These are phyloP conservation scores for Rhizomys pruinosus DNA, from an alignment of 2,113 vertebrate genomes.

Conservation along the genomic window DNA sequence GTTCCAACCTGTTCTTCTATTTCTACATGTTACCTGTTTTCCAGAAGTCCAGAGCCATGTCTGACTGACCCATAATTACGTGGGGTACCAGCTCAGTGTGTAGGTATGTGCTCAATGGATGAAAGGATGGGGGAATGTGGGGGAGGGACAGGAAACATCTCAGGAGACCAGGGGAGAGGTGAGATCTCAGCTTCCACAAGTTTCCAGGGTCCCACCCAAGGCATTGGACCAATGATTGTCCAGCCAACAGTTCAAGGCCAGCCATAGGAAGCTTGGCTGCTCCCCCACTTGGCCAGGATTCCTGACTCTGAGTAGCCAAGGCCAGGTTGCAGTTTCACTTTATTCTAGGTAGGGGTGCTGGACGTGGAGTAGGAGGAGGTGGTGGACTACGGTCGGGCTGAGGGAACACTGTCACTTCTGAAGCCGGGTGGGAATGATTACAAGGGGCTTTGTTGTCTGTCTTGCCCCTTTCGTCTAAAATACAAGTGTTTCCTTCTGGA, in stretches of 20 bases:
- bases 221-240: background rate
- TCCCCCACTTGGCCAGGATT: background rate
- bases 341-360: background rate
- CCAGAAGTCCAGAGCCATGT: background rate
- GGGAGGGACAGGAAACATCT: background rate
- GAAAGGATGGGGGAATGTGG: background rate
- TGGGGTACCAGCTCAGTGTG: background rate
- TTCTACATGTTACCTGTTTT: background rate
- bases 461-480: slow-evolving; percentile 54
- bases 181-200: background rate
- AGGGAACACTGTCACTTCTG: slow-evolving; percentile 57
- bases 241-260: background rate
- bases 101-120: background rate
- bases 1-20: background rate
- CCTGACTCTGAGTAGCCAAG: background rate
- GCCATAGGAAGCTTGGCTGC: background rate
- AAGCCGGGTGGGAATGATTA: slow-evolving; percentile 73
- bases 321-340: background rate
- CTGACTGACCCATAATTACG: background rate
- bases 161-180: background rate
- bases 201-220: background rate
- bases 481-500: slow-evolving; percentile 69
- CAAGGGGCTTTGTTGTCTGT: fast-evolving
- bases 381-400: slow-evolving; percentile 59
- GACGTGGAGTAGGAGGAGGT: background rate